Evolutionary conservation across 2,113 vertebrate species (phyloP).

Genomic region (Ramphastos sulfuratus): DNA sequence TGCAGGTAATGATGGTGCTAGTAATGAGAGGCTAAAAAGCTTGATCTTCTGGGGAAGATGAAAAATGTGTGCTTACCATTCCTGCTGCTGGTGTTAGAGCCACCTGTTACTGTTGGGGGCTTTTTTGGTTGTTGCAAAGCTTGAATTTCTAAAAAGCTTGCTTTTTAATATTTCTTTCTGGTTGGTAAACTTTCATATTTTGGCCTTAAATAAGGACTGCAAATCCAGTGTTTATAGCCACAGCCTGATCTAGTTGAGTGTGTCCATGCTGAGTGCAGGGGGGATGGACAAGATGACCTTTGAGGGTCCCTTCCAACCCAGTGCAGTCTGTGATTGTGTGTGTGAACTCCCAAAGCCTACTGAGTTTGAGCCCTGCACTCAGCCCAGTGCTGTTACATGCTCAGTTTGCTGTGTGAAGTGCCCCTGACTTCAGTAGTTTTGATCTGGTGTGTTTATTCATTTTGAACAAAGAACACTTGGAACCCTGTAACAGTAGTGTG

Average conservation of each 20-base stretch:
- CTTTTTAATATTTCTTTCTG: not conserved
- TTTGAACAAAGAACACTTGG: not conserved
- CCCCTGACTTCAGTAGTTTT: not conserved
- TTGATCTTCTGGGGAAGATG: not conserved
- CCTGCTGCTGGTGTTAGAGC: not conserved
- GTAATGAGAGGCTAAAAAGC: not conserved
- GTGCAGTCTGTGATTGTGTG: no score
- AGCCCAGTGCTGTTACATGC: fast-evolving
- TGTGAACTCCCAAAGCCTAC: not conserved
- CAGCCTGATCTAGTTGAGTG: no score
- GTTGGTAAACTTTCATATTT: not conserved
- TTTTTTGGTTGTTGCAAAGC: not conserved
- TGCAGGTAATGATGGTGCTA: fast-evolving
- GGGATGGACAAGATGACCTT: no score
- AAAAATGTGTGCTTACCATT: not conserved
- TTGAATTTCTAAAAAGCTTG: not conserved
- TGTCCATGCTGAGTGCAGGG: no score
- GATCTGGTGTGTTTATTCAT: not conserved
- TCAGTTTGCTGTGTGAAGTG: not conserved
- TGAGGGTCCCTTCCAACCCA: no score
- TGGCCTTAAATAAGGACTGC: not conserved
- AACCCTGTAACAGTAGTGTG: not conserved
- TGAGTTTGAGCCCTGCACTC: not conserved
- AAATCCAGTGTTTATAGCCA: not conserved
- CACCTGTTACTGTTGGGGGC: fast-evolving